Evolutionary conservation across 2,888 invertebrate species (phyloP).

Genomic region (Blastobasis lacticolella): DNA sequence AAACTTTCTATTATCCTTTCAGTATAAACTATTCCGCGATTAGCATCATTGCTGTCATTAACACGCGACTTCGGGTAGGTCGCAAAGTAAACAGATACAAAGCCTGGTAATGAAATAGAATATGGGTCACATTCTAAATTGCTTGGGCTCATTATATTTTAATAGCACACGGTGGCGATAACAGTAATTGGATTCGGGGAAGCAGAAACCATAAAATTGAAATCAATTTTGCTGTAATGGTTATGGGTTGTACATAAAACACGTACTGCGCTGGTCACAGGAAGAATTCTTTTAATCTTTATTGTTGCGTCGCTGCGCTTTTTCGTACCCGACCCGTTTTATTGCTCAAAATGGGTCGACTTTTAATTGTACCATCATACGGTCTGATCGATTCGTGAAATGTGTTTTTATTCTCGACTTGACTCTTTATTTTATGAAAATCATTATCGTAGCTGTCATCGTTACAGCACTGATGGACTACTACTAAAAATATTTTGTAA

Average conservation of each 20-base stretch:
- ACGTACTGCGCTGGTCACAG: constrained; percentile 42
- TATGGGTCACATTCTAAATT: constrained; percentile 39
- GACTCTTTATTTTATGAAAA: too few relatives aligned
- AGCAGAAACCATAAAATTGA: constrained; percentile 72
- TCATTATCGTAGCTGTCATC: too few relatives aligned
- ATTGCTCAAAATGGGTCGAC: neutral
- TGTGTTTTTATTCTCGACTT: too few relatives aligned
- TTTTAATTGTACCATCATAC: neutral
- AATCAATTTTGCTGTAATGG: constrained; percentile 72
- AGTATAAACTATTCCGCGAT: too few relatives aligned
- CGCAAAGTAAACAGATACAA: too few relatives aligned
- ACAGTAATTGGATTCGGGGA: constrained; percentile 70
- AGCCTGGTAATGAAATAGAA: neutral
- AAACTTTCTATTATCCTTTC: too few relatives aligned
- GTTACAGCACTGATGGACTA: too few relatives aligned
- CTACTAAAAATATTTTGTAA: too few relatives aligned
- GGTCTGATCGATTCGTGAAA: neutral
- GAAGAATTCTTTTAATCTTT: constrained; percentile 42
- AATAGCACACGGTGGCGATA: constrained; percentile 65
- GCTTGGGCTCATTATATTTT: constrained; percentile 62
- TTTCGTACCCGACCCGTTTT: constrained; percentile 3
- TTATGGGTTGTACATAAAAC: constrained; percentile 62
- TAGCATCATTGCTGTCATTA: too few relatives aligned
- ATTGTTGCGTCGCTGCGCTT: constrained; percentile 8
- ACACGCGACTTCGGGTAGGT: too few relatives aligned